phyloP scores from a whole-genome alignment of 2,113 vertebrate species.

The Malurus melanocephalus region DNA sequence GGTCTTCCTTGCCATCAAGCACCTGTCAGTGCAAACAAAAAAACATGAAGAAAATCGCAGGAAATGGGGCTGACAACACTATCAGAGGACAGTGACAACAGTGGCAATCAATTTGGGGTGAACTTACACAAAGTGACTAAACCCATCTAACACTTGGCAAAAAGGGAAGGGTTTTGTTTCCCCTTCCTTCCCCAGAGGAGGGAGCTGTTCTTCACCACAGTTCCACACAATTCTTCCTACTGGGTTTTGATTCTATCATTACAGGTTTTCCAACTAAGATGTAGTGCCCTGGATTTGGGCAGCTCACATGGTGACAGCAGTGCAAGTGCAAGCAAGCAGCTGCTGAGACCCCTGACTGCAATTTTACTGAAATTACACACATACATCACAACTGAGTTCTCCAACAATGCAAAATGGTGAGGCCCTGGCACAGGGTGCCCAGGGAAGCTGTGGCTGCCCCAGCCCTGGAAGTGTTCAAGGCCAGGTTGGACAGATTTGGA shows the following conservation, averaged over 20 bases:
- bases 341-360: not conserved
- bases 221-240: not conserved
- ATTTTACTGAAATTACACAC: not conserved
- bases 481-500: not conserved
- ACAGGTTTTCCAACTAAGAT: not conserved
- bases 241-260: not conserved
- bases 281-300: not conserved
- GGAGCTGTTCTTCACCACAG: not conserved
- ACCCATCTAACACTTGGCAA: fast-evolving
- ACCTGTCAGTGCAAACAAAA: conserved; percentile 71
- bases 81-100: not conserved
- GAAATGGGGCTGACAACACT: fast-evolving
- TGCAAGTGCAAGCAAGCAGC: not conserved
- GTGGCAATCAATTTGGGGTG: not conserved
- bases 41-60: not conserved
- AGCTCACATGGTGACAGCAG: not conserved
- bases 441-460: not conserved
- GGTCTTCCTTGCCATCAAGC: conserved; percentile 93
- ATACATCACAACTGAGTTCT: not conserved
- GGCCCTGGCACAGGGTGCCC: not conserved
- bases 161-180: not conserved
- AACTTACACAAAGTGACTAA: not conserved
- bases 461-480: not conserved
- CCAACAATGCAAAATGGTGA: not conserved
- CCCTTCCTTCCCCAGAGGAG: not conserved